These are phyloP conservation scores for Nymphalis urticae DNA, from an alignment of 2,888 invertebrate genomes.

Conservation along the genomic window DNA sequence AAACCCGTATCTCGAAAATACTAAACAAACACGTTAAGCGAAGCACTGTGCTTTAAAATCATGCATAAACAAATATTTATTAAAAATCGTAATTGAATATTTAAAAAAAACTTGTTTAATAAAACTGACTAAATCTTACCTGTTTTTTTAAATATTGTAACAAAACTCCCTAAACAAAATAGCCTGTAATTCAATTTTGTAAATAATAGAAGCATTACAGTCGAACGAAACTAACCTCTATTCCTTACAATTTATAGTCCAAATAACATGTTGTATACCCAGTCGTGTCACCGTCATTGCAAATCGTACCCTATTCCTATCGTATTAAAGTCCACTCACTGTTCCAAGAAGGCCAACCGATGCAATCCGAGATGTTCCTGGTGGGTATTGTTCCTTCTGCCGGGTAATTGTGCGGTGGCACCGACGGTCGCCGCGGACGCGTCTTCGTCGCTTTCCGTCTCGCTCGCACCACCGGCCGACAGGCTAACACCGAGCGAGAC, in stretches of 20 bases:
- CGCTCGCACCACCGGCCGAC: conserved; percentile 81
- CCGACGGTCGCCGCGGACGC: conserved; percentile 70
- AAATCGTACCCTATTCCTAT: conserved; percentile 21
- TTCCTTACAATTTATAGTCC: no score
- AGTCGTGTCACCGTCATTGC: background rate
- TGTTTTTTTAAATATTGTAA: background rate
- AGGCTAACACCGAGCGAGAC: conserved; percentile 71
- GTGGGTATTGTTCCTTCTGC: conserved; percentile 66
- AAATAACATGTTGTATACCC: no score
- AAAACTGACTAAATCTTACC: background rate
- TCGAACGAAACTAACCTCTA: no score
- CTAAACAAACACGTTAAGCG: conserved; percentile 45
- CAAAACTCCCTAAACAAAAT: no score
- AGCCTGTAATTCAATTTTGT: no score
- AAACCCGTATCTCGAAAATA: conserved; percentile 21
- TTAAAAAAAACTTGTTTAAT: background rate
- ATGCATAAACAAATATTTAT: conserved; percentile 32
- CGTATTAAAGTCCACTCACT: conserved; percentile 55
- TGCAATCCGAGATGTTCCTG: conserved; percentile 66
- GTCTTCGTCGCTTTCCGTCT: conserved; percentile 90
- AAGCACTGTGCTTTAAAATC: conserved; percentile 50
- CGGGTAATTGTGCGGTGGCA: conserved; percentile 58
- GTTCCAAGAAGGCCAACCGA: conserved; percentile 59
- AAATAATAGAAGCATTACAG: no score
- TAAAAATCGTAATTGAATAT: background rate